A percentile compares a stretch with the other conserved stretches of the same genome.
Evolutionary conservation across 2,888 invertebrate genomes (phyloP).

Genomic region (Trachelus stipa): DNA sequence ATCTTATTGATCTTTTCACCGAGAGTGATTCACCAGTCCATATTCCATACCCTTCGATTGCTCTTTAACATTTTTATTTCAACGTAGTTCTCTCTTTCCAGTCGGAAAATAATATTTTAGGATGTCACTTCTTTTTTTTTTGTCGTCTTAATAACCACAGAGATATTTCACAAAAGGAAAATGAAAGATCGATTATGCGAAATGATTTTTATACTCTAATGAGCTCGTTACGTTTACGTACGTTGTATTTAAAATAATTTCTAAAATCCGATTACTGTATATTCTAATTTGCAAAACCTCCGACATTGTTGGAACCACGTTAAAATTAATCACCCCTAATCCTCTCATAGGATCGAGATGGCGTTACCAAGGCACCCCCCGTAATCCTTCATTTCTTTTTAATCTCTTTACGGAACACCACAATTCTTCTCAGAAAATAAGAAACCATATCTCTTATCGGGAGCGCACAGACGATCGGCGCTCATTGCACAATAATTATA

Average conservation of each 20-base stretch:
- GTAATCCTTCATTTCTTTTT: not conserved
- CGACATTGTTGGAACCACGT: not conserved
- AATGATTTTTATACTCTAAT: not conserved
- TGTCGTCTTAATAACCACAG: too few species aligned
- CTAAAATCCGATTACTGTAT: not conserved
- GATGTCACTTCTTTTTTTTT: too few species aligned
- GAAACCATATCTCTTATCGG: not conserved
- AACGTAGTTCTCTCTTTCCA: too few species aligned
- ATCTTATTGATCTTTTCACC: not conserved
- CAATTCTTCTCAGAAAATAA: not conserved
- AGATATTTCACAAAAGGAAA: too few species aligned
- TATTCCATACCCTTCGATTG: too few species aligned
- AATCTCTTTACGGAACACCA: not conserved
- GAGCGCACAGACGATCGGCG: too few species aligned
- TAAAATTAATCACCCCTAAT: not conserved
- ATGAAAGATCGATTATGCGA: not conserved
- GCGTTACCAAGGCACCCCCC: not conserved
- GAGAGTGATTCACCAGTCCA: not conserved
- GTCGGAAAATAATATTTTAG: too few species aligned
- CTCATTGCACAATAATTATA: not conserved
- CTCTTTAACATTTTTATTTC: too few species aligned
- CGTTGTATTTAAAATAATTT: not conserved
- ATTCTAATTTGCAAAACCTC: not conserved
- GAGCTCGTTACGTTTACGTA: not conserved
- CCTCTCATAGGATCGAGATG: not conserved